Base-by-base conservation (phyloP, 2,113 vertebrate genomes). In the Anas platyrhynchos region DNA sequence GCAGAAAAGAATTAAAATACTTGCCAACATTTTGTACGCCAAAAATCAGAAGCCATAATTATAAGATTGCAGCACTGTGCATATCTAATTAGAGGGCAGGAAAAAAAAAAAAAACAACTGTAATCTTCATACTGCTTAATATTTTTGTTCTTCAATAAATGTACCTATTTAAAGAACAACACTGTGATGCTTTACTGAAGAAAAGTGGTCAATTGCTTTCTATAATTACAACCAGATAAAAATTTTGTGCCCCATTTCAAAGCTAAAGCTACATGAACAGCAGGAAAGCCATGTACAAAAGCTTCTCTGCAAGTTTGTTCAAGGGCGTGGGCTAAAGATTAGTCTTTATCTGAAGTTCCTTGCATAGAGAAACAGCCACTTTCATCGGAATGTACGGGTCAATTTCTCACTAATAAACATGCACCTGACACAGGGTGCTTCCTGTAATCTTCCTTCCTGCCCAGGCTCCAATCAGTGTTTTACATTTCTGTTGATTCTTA, bases 371-470 rank as follows among this genome's bases (percentile, higher is more conserved):
- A 96, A 50, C 3, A 20, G 46, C 32, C 69, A 26, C 89, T 97
- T 97, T 95, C 85, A 92, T 91, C 66, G 58, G 67, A 93, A 79
- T 79, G 11, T 94, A 75, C 63, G 96, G 93, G 91, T 86, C 89
- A 95, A 88, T 93, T 95, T 95, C 72, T 81, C 93, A 76, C 48
- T 94, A 96, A 97, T 89, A 97, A 97, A 94, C 72, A 93, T 10
- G 14, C 27, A 91, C 58, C 59, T 87, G 83, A 93, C 56, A 94
- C 52, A 67, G 11, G 4, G 27, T 43, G 11, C 10, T 41, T 93
- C 77, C 86, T 78, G 87, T 93, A 94, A 96, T 96, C 87, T 91
- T 89, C 68, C 63, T 93, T 95, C 72, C 86, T 94, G 36, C 41
- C 31, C 73, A 48, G 20, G 67, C 41, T 97, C 88, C 86, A 96